Evolutionary conservation across 2,113 vertebrate species (phyloP).

Genomic region (Embiotoca jacksoni): DNA sequence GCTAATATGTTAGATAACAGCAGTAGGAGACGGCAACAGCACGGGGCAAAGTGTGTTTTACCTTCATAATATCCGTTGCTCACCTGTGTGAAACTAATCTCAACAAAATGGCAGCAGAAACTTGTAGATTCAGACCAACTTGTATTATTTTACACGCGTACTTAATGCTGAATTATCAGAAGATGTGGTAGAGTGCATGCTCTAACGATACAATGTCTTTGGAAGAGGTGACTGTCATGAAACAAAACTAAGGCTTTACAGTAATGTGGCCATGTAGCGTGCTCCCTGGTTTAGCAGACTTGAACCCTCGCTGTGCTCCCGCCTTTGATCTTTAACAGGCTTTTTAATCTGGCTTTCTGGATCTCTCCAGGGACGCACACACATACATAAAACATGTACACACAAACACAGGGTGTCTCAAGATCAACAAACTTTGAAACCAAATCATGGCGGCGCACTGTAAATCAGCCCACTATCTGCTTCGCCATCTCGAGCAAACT

Average conservation of each 20-base stretch:
- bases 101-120: background rate
- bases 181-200: too few relatives aligned
- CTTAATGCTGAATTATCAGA: background rate
- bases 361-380: slow-evolving; percentile 27
- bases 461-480: slow-evolving; percentile 55
- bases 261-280: background rate
- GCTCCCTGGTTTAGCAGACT: slow-evolving; percentile 14
- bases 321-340: slow-evolving; percentile 61
- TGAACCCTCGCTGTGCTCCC: slow-evolving; percentile 11
- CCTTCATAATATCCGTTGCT: background rate
- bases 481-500: slow-evolving; percentile 34
- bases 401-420: slow-evolving; percentile 42
- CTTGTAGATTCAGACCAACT: too few relatives aligned
- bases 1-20: slow-evolving; percentile 20
- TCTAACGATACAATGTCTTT: background rate
- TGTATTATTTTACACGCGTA: background rate
- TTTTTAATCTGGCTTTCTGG: slow-evolving; percentile 44
- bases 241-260: background rate
- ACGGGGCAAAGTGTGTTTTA: too few relatives aligned
- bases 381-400: background rate
- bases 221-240: background rate
- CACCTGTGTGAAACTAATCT: background rate
- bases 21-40: background rate
- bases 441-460: slow-evolving; percentile 52
- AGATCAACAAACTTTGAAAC: slow-evolving; percentile 69